phyloP scores from a whole-genome alignment of 2,113 vertebrate genomes.

The Lagopus muta region DNA sequence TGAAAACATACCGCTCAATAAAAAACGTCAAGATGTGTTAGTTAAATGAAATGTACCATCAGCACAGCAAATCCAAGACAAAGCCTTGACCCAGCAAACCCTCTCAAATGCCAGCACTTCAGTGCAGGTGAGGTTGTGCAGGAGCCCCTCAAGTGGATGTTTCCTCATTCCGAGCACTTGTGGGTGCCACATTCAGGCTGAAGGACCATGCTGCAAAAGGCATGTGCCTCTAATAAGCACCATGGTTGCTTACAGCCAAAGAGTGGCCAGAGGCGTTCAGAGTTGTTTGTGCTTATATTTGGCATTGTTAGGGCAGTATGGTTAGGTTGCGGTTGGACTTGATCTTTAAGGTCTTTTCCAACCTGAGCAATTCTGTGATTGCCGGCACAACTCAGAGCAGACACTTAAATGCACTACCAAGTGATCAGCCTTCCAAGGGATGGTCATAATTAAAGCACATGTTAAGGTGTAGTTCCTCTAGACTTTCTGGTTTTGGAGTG shows the following conservation, averaged over 20 bases:
- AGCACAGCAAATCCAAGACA: neutral
- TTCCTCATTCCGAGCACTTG: rapidly evolving
- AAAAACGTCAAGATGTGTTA: neutral
- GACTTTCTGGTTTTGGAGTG: neutral
- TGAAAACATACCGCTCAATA: neutral
- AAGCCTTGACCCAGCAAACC: neutral
- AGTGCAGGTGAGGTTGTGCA: rapidly evolving
- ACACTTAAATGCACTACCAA: neutral
- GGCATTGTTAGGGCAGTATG: neutral
- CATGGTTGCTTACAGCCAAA: neutral
- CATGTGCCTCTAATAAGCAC: neutral
- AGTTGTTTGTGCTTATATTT: neutral
- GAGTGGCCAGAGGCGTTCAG: neutral
- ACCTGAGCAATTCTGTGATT: too few species aligned
- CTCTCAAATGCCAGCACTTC: neutral
- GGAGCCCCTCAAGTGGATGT: rapidly evolving
- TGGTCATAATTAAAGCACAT: neutral
- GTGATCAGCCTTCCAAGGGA: neutral
- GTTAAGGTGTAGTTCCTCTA: neutral
- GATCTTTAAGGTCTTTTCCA: too few species aligned
- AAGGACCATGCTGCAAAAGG: neutral
- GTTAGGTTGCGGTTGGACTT: too few species aligned
- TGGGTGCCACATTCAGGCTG: too few species aligned
- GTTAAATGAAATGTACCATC: neutral
- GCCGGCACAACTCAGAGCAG: neutral